These are phyloP conservation scores for Eretmodus cyanostictus DNA, from an alignment of 2,113 vertebrate genomes.

Conservation along the genomic window DNA sequence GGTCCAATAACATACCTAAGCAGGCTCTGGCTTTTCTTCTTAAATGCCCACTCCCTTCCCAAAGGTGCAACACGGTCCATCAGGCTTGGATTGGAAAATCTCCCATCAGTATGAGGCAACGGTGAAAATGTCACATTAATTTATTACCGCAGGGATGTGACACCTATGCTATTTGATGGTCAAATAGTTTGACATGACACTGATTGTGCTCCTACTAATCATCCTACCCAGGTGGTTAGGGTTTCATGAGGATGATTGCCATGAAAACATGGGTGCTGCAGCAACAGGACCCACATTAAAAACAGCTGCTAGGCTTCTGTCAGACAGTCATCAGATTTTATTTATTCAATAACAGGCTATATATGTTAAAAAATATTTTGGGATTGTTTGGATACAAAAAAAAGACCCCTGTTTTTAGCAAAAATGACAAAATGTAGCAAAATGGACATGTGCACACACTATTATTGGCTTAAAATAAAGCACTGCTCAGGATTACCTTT, in stretches of 20 bases:
- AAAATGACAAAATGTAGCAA: neutral
- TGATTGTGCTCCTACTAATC: neutral
- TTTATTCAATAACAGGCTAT: neutral
- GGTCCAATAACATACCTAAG: neutral
- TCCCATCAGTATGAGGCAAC: neutral
- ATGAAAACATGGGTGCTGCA: neutral
- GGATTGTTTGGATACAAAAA: neutral
- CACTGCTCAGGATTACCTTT: neutral
- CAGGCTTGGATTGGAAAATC: neutral
- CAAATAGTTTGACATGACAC: constrained; percentile 11
- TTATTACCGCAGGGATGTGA: neutral
- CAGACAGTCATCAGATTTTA: neutral
- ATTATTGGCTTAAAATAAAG: neutral
- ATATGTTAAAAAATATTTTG: neutral
- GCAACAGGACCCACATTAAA: neutral
- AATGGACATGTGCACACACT: neutral
- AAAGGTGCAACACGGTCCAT: neutral
- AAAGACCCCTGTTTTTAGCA: neutral
- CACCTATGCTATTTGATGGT: neutral
- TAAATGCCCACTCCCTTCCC: neutral
- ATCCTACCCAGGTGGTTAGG: neutral
- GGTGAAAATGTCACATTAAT: constrained; percentile 22
- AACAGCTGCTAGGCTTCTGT: neutral
- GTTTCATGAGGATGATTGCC: neutral
- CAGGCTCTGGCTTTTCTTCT: neutral